Percentiles rank a stretch among this genome's conserved stretches.
These are phyloP conservation scores for Cynopterus sphinx DNA, from an alignment of 2,797 vertebrate genomes.

Conservation along the genomic window DNA sequence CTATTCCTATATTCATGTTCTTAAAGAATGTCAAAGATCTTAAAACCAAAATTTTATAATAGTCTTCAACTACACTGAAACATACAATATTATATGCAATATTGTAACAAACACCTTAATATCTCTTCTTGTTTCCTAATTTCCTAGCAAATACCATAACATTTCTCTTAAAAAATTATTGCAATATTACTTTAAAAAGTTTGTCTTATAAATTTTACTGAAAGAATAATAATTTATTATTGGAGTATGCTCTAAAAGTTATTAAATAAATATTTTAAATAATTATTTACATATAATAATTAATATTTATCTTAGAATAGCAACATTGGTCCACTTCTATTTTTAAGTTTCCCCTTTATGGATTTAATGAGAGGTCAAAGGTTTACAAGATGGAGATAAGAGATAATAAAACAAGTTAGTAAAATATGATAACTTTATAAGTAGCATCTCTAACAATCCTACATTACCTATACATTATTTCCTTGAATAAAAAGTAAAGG, in stretches of 20 bases:
- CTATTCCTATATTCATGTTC: not conserved
- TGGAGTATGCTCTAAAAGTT: not conserved
- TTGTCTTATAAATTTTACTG: not conserved
- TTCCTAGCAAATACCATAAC: not conserved
- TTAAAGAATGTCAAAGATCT: not conserved
- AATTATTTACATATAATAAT: not conserved
- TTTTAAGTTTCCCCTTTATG: conserved; percentile 15
- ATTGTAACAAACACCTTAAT: not conserved
- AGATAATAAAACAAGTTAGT: not conserved
- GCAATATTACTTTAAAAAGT: not conserved
- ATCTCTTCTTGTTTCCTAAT: not conserved
- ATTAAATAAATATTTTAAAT: conserved; percentile 21
- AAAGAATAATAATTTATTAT: not conserved
- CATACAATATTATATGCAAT: not conserved
- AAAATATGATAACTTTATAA: conserved; percentile 19
- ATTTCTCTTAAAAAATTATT: not conserved
- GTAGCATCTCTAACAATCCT: conserved; percentile 4
- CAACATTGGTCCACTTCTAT: conserved; percentile 1
- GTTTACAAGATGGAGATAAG: not conserved
- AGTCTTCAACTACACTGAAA: conserved; percentile 18
- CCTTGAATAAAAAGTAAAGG: conserved; percentile 14
- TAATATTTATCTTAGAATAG: not conserved
- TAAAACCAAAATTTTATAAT: not conserved
- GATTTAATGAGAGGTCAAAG: not conserved
- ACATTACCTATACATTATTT: not conserved